Base-by-base conservation (phyloP, 2,888 invertebrate species). In the Drosophila nr. fundita region DNA sequence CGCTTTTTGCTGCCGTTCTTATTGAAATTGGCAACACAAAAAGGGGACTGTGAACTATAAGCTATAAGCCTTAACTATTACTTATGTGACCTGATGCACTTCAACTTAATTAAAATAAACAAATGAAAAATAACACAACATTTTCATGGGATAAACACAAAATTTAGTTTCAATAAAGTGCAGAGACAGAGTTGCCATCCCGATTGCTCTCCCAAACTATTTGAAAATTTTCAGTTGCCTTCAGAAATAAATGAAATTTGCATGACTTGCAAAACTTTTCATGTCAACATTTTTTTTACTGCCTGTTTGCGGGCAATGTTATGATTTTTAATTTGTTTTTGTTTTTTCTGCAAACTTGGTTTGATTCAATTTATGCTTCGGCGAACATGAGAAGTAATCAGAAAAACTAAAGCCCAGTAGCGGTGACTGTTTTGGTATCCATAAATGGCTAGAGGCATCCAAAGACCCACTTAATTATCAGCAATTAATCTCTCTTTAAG, bases 401-500 rank as follows among this genome's bases (percentile, higher is more conserved):
- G 30, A 49, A 40, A 32, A 67, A 48, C 32, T 48, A 49, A 68
- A 55, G 68, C 68, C 68, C 68, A 55, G 68, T 68, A 68, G 67
- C 67, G n/a, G 49, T 29, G 49, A 29, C 18, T 50, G 48, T 38
- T 45, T 49, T 40, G 55, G 55, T 30, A 55, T 49, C 6, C 29
- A 60, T 42, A 52, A 62, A 57, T 38, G 68, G 73, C 73, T 13
- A n/a, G 68, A 71, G 72, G 48, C 68, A 65, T 48, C 61, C 54
- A 45, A 48, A 68, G 65, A 68, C 73, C 63, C 53, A 61, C 67
- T 71, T 75, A 87, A 87, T 83, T 83, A 81, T 68, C 76, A 58
- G 71, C 76, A 83, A 83, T 83, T 83, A 87, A 84, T 83, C 82
- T 76, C 60, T 32, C 36, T 13, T 29, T 48, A 27, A 38, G 49